Evolutionary conservation across 2,888 invertebrate genomes (phyloP), one percentile per base, ranked within the genome.

Genomic region (Cerastis rubricosa): DNA sequence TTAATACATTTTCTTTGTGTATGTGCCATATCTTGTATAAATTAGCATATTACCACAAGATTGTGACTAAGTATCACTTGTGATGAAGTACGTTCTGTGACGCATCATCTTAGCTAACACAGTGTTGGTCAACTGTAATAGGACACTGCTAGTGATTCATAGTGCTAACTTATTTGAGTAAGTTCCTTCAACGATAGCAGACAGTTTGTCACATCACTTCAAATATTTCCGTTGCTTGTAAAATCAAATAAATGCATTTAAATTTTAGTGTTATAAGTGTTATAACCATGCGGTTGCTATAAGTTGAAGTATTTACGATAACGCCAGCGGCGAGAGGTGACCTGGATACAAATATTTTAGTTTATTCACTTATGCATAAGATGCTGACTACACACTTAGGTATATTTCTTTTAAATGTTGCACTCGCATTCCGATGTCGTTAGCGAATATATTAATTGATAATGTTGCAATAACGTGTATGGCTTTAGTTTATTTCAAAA

Each of bases 61-160:
- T 85, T 78, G 79, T 92, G 90, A 90, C 90, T 89, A 90, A 90
- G 88, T 87, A 82, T 84, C 86, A 80, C 79, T 84, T 86, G 85
- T 90, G 91, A 91, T 91, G 89, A 87, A 92, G 91, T 88, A 89
- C 85, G 80, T 54, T 14, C 51, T 19, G 87, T 94, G 95, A 94
- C 94, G 91, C 94, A 94, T 92, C 90, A 87, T 88, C 89, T 92
- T 92, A 88, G 91, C 90, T 90, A 92, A 93, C 90, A 91, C 90
- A 89, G 90, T 90, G 89, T 93, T 94, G 94, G 94, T 93, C 93
- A 94, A 92, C 87, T 89, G 93, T 92, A 94, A 93, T 92, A 93
- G 90, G 93, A 94, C 89, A 92, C 91, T 86, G 81, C 85, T 74
- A 85, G 86, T 95, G 95, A 95, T 91, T 95, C 95, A 95, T 91